Evolutionary conservation across 2,888 invertebrate genomes (phyloP).

Genomic region (Celastrina argiolus): DNA sequence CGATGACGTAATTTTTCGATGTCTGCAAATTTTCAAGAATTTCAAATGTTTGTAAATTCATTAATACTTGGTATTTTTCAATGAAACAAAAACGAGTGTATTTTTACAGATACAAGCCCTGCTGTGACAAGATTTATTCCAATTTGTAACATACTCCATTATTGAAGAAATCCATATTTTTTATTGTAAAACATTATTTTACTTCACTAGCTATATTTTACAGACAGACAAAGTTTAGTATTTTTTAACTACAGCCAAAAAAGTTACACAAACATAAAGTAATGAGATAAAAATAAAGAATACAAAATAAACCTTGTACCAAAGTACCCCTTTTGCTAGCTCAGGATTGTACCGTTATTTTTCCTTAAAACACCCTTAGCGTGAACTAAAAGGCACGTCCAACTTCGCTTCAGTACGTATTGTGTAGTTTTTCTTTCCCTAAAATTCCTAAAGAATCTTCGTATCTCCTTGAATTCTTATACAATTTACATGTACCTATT

Average conservation of each 20-base stretch:
- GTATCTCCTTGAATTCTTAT: conserved; percentile 26
- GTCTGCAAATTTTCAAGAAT: no score
- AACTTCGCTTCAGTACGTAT: conserved; percentile 28
- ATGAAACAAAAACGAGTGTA: no score
- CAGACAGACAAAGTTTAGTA: not conserved
- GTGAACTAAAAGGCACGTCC: conserved; percentile 33
- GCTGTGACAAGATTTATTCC: no score
- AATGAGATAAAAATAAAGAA: conserved; percentile 17
- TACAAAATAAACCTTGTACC: conserved; percentile 17
- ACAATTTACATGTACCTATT: conserved; percentile 16
- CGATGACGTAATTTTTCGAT: no score
- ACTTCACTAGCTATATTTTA: not conserved
- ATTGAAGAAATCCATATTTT: no score
- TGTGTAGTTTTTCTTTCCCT: conserved; percentile 31
- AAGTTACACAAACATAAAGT: not conserved
- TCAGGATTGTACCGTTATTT: conserved; percentile 22
- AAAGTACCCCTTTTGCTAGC: conserved; percentile 21
- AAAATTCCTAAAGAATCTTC: conserved; percentile 28
- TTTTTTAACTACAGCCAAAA: not conserved
- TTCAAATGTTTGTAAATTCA: no score
- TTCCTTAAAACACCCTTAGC: conserved; percentile 30
- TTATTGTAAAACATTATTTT: no score
- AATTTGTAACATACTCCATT: no score
- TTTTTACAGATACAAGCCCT: no score
- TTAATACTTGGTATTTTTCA: no score